Evolutionary conservation across 2,113 vertebrate species (phyloP).

Genomic region (Strigops habroptila): DNA sequence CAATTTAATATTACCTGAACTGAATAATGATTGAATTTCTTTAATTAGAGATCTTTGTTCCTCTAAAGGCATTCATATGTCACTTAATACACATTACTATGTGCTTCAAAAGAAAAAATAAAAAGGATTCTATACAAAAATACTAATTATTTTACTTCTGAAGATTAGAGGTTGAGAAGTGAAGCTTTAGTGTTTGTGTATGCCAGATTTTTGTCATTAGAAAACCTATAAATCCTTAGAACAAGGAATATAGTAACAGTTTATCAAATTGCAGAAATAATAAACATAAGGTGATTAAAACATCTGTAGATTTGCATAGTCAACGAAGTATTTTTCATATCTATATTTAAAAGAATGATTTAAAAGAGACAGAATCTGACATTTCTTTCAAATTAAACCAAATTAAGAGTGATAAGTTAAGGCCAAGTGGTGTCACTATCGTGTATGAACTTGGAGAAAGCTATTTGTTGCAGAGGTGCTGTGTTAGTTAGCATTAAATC

Average conservation of each 20-base stretch:
- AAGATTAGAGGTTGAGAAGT: neutral
- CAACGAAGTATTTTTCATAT: neutral
- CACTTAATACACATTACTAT: neutral
- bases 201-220: neutral
- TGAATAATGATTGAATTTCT: constrained; percentile 1
- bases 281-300: neutral
- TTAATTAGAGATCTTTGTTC: neutral
- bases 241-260: neutral
- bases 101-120: neutral
- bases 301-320: neutral
- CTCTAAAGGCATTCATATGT: neutral
- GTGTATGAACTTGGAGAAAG: neutral
- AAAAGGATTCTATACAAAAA: neutral
- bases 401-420: neutral
- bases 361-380: neutral
- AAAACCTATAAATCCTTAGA: neutral
- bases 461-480: neutral
- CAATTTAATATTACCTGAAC: neutral
- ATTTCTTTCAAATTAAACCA: neutral
- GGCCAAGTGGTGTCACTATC: neutral
- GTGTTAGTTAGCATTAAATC: neutral
- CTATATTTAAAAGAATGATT: neutral
- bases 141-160: neutral
- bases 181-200: neutral
- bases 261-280: neutral